Evolutionary conservation across 2,888 invertebrate genomes (phyloP).

Genomic region (Himalopsyche kuldschensis): DNA sequence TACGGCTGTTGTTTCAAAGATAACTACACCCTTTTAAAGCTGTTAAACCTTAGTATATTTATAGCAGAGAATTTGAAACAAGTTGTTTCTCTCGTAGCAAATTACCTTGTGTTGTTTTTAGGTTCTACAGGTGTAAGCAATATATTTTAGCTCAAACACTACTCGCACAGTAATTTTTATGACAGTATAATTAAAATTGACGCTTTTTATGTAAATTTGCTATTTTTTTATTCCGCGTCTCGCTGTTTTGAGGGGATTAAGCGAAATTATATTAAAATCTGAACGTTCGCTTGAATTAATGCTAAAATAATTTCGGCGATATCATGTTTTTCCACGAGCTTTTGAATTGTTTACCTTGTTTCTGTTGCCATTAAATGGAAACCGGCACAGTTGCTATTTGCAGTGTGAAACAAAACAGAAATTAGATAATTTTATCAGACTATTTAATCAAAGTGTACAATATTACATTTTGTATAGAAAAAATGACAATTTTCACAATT

Average conservation of each 20-base stretch:
- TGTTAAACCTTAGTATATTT: too few relatives aligned
- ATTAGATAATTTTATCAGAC: too few relatives aligned
- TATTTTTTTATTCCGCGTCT: neutral
- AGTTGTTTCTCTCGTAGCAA: too few relatives aligned
- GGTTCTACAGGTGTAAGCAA: neutral
- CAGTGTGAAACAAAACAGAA: neutral
- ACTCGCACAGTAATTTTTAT: neutral
- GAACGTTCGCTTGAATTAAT: neutral
- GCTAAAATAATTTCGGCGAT: neutral
- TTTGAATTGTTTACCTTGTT: neutral
- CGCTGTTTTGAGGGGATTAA: neutral
- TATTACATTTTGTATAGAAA: too few relatives aligned
- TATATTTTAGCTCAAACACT: neutral
- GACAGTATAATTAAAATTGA: neutral
- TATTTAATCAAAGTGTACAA: too few relatives aligned
- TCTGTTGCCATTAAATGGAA: neutral
- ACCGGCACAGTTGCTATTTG: neutral
- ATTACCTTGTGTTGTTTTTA: neutral
- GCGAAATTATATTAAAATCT: neutral
- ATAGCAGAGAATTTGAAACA: too few relatives aligned
- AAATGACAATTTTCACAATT: too few relatives aligned
- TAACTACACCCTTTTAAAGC: too few relatives aligned
- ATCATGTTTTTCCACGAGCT: neutral
- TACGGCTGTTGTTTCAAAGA: too few relatives aligned
- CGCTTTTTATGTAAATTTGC: neutral